Percentiles rank a stretch among this genome's conserved stretches.
These are phyloP conservation scores for Pithys albifrons DNA, from an alignment of 2,113 vertebrate genomes.

Conservation along the genomic window DNA sequence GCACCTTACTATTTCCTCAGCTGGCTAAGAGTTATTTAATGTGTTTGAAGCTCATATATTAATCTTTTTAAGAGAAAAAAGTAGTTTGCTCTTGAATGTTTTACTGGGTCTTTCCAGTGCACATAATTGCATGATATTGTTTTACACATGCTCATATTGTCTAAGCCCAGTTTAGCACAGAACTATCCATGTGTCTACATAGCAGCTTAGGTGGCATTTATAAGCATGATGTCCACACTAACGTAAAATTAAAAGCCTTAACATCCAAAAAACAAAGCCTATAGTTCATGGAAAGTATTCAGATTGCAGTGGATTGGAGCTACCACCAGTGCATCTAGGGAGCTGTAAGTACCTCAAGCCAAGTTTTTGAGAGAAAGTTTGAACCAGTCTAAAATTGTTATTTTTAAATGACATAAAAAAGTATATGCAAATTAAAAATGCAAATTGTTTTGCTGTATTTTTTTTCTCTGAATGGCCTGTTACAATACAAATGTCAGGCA, in stretches of 20 bases:
- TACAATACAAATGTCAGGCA: not conserved
- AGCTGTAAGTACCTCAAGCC: not conserved
- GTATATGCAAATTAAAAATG: not conserved
- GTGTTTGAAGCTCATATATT: not conserved
- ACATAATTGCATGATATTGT: not conserved
- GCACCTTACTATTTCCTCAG: not conserved
- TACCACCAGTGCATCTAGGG: not conserved
- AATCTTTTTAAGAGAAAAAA: not conserved
- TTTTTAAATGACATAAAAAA: not conserved
- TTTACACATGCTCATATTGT: not conserved
- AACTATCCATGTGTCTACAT: not conserved
- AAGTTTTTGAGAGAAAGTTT: not conserved
- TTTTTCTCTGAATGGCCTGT: not conserved
- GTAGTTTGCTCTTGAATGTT: not conserved
- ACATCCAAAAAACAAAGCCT: not conserved
- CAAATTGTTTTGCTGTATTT: not conserved
- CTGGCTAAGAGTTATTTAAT: not conserved
- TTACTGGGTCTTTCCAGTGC: not conserved
- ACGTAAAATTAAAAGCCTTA: not conserved
- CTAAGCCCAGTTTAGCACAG: not conserved
- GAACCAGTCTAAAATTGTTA: not conserved
- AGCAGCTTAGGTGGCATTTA: not conserved
- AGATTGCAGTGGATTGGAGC: not conserved
- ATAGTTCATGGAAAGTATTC: not conserved
- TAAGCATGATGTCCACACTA: not conserved